phyloP scores from a whole-genome alignment of 2,888 invertebrate genomes.

The Mythimna albipuncta region DNA sequence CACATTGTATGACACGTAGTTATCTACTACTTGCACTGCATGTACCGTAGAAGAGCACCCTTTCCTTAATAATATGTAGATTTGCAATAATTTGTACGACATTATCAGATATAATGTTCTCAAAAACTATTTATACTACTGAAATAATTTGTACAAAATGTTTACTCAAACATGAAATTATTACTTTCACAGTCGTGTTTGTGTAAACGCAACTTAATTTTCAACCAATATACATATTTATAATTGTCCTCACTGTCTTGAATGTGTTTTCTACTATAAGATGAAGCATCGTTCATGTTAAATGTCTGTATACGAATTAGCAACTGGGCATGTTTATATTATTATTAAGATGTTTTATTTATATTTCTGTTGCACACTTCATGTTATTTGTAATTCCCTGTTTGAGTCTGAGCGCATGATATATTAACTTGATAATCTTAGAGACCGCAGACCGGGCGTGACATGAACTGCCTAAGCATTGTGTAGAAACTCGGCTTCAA shows the following conservation, averaged over 20 bases:
- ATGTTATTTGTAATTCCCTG: slow-evolving; percentile 82
- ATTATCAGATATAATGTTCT: slow-evolving; percentile 49
- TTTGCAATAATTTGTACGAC: slow-evolving; percentile 58
- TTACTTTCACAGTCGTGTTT: slow-evolving; percentile 56
- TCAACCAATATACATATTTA: slow-evolving; percentile 12
- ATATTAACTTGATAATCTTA: slow-evolving; percentile 65
- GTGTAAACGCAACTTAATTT: slow-evolving; percentile 54
- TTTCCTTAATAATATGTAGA: slow-evolving; percentile 65
- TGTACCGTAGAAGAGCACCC: slow-evolving; percentile 74
- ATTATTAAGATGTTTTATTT: slow-evolving; percentile 50
- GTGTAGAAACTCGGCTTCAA: slow-evolving; percentile 43
- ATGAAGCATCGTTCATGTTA: slow-evolving; percentile 35
- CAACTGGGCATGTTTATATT: slow-evolving; percentile 64
- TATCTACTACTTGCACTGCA: slow-evolving; percentile 79
- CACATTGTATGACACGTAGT: slow-evolving; percentile 79
- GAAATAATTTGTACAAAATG: slow-evolving; percentile 66
- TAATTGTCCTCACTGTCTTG: slow-evolving; percentile 1
- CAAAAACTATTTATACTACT: slow-evolving; percentile 54
- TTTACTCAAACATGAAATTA: slow-evolving; percentile 86
- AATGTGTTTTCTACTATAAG: slow-evolving; percentile 9
- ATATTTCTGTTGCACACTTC: slow-evolving; percentile 72
- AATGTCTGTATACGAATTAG: slow-evolving; percentile 52
- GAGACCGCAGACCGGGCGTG: slow-evolving; percentile 63
- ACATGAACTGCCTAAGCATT: slow-evolving; percentile 51
- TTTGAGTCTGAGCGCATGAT: slow-evolving; percentile 83